phyloP scores from a whole-genome alignment of 2,113 vertebrate species.

The Lepus timidus region DNA sequence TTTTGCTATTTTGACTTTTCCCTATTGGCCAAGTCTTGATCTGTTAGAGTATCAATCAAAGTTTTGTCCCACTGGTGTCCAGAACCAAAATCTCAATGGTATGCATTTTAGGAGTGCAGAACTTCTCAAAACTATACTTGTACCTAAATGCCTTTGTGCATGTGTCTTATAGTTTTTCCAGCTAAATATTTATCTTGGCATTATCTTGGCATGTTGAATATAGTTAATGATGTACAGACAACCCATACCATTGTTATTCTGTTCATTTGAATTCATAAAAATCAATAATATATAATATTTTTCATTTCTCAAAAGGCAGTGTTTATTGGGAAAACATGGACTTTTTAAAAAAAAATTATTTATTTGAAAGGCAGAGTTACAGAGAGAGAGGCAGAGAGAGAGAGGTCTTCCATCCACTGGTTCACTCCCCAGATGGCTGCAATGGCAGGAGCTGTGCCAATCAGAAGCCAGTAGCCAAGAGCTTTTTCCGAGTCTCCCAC shows the following conservation, averaged over 20 bases:
- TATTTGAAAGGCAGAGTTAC: too few species aligned
- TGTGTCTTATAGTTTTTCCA: background rate
- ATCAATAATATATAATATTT: conserved; percentile 14
- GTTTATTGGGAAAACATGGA: background rate
- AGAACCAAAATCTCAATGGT: conserved; percentile 7
- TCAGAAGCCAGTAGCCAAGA: too few species aligned
- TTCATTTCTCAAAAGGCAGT: background rate
- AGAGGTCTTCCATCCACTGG: too few species aligned
- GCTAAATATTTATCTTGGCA: background rate
- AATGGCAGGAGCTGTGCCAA: too few species aligned
- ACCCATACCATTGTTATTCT: background rate
- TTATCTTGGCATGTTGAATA: background rate
- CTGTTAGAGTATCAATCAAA: background rate
- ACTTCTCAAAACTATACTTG: conserved; percentile 26
- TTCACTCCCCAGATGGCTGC: too few species aligned
- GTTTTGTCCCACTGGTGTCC: background rate
- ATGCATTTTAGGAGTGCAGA: conserved; percentile 19
- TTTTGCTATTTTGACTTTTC: background rate
- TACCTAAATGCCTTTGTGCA: background rate
- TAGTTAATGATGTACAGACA: background rate
- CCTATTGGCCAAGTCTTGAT: background rate
- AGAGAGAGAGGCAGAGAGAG: too few species aligned
- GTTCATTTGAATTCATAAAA: conserved; percentile 52
- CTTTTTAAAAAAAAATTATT: background rate
- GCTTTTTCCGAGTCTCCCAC: too few species aligned